phyloP scores from a whole-genome alignment of 2,113 vertebrate species.

The Mugil cephalus region DNA sequence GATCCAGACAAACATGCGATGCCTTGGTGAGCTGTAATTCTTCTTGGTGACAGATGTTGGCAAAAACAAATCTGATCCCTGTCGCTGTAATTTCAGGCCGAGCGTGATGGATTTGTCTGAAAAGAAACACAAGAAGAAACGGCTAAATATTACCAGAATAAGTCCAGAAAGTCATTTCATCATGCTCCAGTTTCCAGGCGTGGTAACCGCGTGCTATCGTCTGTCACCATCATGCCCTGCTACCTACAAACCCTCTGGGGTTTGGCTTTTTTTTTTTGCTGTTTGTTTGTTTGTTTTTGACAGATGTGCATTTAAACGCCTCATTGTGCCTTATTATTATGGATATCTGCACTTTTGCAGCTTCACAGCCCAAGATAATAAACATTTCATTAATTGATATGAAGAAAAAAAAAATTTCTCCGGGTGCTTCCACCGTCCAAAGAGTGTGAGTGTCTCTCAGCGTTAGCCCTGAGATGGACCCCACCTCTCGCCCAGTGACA shows the following conservation, averaged over 20 bases:
- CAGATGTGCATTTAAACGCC: background rate
- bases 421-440: no score
- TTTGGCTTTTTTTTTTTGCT: background rate
- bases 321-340: background rate
- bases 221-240: background rate
- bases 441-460: no score
- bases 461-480: no score
- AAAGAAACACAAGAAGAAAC: background rate
- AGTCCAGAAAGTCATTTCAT: slow-evolving; percentile 13
- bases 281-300: slow-evolving; percentile 2
- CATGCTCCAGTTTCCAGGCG: slow-evolving; percentile 15
- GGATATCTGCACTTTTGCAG: background rate
- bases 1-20: background rate
- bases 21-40: background rate
- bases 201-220: background rate
- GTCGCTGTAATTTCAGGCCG: background rate
- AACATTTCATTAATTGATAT: slow-evolving; percentile 7
- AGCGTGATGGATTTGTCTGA: background rate
- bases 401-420: no score
- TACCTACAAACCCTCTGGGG: background rate
- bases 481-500: no score
- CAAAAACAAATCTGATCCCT: background rate
- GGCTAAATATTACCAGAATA: background rate
- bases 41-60: background rate
- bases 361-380: slow-evolving; percentile 25